Conservation (phyloP, 2,797 vertebrate species). For the Botia almorhae region DNA sequence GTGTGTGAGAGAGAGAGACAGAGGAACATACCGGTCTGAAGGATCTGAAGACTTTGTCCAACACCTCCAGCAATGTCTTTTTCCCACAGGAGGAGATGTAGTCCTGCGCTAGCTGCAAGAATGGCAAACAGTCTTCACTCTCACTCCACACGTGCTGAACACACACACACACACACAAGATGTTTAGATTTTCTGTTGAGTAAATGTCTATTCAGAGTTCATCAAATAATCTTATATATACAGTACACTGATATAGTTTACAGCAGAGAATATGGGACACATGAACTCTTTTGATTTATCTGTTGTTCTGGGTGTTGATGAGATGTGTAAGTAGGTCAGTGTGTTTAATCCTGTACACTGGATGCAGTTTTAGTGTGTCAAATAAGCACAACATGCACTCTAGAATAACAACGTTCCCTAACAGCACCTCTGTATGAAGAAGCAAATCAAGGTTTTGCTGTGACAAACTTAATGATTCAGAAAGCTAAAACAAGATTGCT, state of each 20-base stretch:
- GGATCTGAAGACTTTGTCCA: constrained; percentile 98
- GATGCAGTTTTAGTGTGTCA: no score
- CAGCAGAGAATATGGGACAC: constrained; percentile 34
- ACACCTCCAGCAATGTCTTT: constrained; percentile 94
- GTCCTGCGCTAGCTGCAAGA: constrained; percentile 95
- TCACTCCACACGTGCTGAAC: constrained; percentile 97
- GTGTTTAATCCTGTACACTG: no score
- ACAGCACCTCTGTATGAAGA: no score
- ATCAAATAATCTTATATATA: background rate
- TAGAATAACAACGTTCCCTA: no score
- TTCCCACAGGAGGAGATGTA: constrained; percentile 99
- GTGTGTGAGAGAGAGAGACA: background rate
- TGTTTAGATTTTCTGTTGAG: background rate
- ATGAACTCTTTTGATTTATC: constrained; percentile 13
- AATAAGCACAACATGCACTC: no score
- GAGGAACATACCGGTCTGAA: constrained; percentile 91
- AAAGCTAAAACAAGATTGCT: no score
- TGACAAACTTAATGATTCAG: no score
- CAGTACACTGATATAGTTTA: background rate
- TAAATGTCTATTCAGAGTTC: background rate
- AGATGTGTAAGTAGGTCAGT: no score
- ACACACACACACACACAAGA: constrained; percentile 33
- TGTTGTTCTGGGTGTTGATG: background rate
- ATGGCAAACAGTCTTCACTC: constrained; percentile 97
- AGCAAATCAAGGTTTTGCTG: no score